Evolutionary conservation across 2,888 invertebrate genomes (phyloP), one percentile per base, ranked within the genome.

Genomic region (Peribatodes rhomboidaria): DNA sequence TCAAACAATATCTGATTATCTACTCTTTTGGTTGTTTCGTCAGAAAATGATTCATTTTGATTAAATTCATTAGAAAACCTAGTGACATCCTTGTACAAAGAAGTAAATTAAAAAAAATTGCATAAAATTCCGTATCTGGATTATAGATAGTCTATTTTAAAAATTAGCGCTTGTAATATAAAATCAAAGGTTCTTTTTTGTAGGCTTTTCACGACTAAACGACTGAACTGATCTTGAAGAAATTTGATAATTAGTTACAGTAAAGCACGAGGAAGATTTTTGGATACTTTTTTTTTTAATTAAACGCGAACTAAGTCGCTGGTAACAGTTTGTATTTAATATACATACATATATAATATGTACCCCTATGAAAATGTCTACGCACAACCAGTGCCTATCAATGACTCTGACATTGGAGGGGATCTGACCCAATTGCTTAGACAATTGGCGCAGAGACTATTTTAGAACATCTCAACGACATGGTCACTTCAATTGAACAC

Each of bases 401-500:
- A 60, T 50, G 47, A 54, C 27, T 59, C 13, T 56, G 50, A 57
- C 65, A 65, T 65, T 65, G 65, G 11, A 13, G 39, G 41, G 41
- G 52, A 56, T 61, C 33, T 56, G 60, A 60, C 60, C 56, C 65
- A 60, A 61, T 61, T 60, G 46, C 35, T 16, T 61, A 61, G 60
- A 47, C 65, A 60, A 61, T 65, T 61, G 52, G 27, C 22, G 52
- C 56, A 16, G 27, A 33, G 50, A 22, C 60, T 55, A 44, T 69
- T 67, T 67, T 68, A 44, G 39, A 52, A 56, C 37, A 41, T 70
- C 16, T 53, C 61, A 63, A 59, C 66, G 41, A 67, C 66, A 64
- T 61, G 55, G 62, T 60, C 50, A 49, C 33, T 58, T 33, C 49
- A 54, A 16, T 42, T 50, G 41, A 50, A 22, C n/a, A 44, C 22